Conservation (phyloP, 2,113 vertebrate genomes). For the Amazona vittata region DNA sequence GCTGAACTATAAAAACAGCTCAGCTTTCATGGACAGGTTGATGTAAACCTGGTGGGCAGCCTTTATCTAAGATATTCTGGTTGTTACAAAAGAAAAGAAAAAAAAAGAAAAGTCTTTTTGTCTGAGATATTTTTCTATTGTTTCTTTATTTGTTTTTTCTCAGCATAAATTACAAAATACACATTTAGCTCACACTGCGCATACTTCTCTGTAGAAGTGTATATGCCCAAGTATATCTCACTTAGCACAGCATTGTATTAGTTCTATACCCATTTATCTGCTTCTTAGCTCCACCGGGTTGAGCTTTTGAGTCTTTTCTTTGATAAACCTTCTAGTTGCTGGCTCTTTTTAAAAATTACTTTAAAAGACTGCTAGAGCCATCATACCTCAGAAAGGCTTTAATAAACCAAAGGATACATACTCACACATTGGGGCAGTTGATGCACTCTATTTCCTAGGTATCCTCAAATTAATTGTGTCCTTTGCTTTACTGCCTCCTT, state of each 20-base stretch:
- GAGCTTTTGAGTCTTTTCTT: not conserved
- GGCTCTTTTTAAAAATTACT: not conserved
- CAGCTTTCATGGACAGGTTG: not conserved
- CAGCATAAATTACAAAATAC: not conserved
- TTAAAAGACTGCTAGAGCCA: not conserved
- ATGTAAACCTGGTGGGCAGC: not conserved
- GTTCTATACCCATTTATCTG: not conserved
- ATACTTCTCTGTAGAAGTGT: not conserved
- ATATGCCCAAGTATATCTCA: not conserved
- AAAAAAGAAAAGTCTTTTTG: not conserved
- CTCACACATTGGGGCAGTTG: not conserved
- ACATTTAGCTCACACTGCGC: not conserved
- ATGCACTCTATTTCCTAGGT: not conserved
- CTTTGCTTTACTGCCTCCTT: not conserved
- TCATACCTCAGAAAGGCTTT: not conserved
- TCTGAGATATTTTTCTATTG: not conserved
- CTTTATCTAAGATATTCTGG: not conserved
- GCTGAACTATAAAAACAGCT: not conserved
- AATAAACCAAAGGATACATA: not conserved
- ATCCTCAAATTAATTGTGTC: not conserved
- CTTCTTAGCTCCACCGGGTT: not conserved
- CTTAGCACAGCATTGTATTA: not conserved
- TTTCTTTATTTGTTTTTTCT: not conserved
- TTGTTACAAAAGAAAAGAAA: not conserved
- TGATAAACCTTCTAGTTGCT: not conserved